Evolutionary conservation across 2,113 vertebrate genomes (phyloP), one percentile per base, ranked within the genome.

Genomic region (Nerophis lumbriciformis): DNA sequence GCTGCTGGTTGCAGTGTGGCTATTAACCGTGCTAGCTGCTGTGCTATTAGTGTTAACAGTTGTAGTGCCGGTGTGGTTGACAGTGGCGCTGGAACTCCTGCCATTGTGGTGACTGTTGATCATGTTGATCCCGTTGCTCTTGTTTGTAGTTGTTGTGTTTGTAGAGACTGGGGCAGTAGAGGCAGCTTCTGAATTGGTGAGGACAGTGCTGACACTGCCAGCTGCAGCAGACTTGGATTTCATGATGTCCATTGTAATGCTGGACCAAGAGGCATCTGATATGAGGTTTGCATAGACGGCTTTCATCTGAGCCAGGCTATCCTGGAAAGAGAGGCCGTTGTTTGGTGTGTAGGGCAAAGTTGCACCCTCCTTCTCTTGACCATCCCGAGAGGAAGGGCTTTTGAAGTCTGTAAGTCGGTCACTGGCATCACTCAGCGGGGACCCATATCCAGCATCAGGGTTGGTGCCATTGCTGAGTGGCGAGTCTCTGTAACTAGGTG

Each of bases 241-340:
- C 92, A 98, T 98, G 77, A 99, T 90, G 82, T 97, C 95, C 90
- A 95, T 89, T 66, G 94, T 91, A 73, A 98, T 89, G 90, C 91
- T 94, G 72, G 97, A 97, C 97, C 97, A 99, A 90, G 94, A 98
- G 87, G 94, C 93, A 83, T 97, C 94, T 11, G 96, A 97, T 87
- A 99, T 94, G 73, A 99, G 88, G 88, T 98, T 98, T 83, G 97
- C 95, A 85, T 99, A 99, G 86, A 98, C 95, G n/a, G 95, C 97
- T 90, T 98, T 99, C 92, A 99, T 99, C 84, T 98, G 94, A 37
- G 96, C 95, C 92, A 99, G 88, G 88, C 97, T 99, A 87, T 99
- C 97, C 90, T 95, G 94, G 75, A 95, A 92, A 73, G 94, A 95
- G 63, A 94, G 90, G 81, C 90, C 80, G 76, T 88, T 90, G 82